A percentile compares a stretch with the other conserved stretches of the same genome.
These are phyloP conservation scores for Pollenia labialis DNA, from an alignment of 2,888 invertebrate genomes.

Conservation along the genomic window DNA sequence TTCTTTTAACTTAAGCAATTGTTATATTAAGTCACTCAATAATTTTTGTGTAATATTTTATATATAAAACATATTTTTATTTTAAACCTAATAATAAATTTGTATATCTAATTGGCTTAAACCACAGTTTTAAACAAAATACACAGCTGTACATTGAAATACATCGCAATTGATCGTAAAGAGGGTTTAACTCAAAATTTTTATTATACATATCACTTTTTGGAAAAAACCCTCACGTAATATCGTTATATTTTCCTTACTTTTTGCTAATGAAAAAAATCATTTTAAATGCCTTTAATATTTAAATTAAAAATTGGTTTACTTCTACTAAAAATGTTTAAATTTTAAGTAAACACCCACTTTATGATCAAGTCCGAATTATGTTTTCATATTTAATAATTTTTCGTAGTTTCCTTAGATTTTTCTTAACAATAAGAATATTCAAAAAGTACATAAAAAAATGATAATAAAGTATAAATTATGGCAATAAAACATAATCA, in stretches of 20 bases:
- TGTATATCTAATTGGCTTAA: constrained; percentile 27
- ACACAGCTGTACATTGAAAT: constrained; percentile 37
- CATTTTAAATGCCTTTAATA: no score
- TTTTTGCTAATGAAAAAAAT: no score
- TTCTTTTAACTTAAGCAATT: constrained; percentile 63
- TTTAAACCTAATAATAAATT: constrained; percentile 20
- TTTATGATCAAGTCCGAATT: no score
- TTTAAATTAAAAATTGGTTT: no score
- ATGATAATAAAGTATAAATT: constrained; percentile 23
- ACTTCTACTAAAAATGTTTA: no score
- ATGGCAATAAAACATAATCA: constrained; percentile 58
- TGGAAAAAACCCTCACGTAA: no score
- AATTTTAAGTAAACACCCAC: no score
- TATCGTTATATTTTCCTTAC: no score
- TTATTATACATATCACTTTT: no score
- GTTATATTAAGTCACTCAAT: constrained; percentile 68
- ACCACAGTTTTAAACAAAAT: constrained; percentile 38
- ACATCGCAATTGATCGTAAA: neutral
- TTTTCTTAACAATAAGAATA: neutral
- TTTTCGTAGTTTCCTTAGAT: constrained; percentile 11
- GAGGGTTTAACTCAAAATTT: no score
- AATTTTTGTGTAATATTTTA: constrained; percentile 71
- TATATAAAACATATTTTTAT: constrained; percentile 18
- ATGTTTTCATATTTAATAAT: constrained; percentile 33
- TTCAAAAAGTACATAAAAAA: neutral